A percentile compares a stretch with the other conserved stretches of the same genome.
Conservation (phyloP, 2,888 invertebrate species). For the Cylindroiulus punctatus region DNA sequence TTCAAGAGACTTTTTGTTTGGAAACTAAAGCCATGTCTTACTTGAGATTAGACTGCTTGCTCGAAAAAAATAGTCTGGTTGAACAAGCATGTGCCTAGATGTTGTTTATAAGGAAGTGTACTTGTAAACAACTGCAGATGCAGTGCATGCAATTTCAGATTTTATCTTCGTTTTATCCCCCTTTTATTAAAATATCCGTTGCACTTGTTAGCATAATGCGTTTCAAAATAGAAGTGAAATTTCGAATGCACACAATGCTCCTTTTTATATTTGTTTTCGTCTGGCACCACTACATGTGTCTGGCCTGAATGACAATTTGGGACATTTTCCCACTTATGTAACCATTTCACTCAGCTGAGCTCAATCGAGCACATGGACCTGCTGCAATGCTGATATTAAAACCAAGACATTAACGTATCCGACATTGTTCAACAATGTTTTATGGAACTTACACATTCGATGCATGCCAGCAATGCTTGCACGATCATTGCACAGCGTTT, state of each 20-base stretch:
- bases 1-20: neutral
- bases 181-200: neutral
- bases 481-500: neutral
- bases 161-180: neutral
- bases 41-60: neutral
- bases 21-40: neutral
- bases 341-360: no score
- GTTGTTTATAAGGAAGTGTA: neutral
- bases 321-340: no score
- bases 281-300: no score
- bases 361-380: neutral
- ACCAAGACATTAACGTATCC: no score
- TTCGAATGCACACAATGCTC: no score
- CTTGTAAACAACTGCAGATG: neutral
- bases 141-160: neutral
- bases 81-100: neutral
- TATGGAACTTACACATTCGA: neutral
- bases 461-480: neutral
- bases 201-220: neutral
- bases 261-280: no score
- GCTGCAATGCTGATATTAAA: neutral
- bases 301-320: no score
- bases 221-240: neutral
- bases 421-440: neutral
- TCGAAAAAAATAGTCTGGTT: neutral